Conservation (phyloP, 2,797 vertebrate genomes). For the Balearica regulorum region DNA sequence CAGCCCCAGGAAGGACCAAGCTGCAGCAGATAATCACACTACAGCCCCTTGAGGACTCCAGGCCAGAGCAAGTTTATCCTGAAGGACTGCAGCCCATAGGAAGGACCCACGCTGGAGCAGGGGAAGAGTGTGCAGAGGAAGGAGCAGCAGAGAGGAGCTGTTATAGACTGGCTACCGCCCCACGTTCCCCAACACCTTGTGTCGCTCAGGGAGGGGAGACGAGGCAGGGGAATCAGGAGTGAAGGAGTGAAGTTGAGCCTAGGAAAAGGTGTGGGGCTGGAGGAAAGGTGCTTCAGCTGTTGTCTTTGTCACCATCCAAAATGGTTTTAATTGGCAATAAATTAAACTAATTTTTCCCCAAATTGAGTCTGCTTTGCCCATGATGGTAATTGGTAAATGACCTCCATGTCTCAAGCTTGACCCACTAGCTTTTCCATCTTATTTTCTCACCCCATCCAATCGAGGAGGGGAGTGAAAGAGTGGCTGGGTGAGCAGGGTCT, state of each 20-base stretch:
- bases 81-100: background rate
- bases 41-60: background rate
- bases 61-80: background rate
- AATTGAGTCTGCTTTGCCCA: background rate
- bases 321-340: background rate
- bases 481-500: rapidly evolving
- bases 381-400: background rate
- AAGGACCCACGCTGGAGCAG: background rate
- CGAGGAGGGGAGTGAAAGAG: background rate
- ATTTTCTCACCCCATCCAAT: background rate
- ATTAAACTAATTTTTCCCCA: background rate
- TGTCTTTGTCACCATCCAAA: background rate
- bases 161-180: background rate
- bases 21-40: background rate
- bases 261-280: background rate
- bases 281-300: background rate
- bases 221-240: background rate
- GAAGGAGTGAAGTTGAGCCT: background rate
- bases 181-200: background rate
- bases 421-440: background rate
- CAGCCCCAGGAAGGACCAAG: rapidly evolving
- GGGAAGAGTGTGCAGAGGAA: background rate
- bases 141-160: background rate
- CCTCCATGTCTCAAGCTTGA: rapidly evolving
- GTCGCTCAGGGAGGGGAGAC: background rate